Evolutionary conservation across 1,140 invertebrate species (phyloP).

Genomic region (Brachionus plicatilis): DNA sequence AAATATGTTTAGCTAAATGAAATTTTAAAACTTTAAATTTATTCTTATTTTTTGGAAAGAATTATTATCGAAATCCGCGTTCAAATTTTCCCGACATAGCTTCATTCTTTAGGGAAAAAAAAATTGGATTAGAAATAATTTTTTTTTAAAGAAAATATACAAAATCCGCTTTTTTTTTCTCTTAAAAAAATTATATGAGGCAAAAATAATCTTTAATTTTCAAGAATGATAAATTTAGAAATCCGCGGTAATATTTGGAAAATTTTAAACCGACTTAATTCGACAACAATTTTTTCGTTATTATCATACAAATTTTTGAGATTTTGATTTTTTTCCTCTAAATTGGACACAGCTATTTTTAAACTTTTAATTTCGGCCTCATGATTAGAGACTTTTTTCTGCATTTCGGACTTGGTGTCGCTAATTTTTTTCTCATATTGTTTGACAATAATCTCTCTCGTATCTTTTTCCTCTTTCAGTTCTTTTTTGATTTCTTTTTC

Average conservation of each 20-base stretch:
- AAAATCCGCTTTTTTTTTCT: no score
- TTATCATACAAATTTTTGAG: conserved; percentile 27
- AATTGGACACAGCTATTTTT: not conserved
- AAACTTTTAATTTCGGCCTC: conserved; percentile 19
- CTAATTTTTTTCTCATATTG: conserved; percentile 34
- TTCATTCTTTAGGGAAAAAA: no score
- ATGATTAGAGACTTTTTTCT: not conserved
- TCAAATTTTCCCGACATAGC: no score
- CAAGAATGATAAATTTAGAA: not conserved
- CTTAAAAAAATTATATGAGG: no score
- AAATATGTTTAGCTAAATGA: no score
- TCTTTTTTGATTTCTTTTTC: conserved; percentile 12
- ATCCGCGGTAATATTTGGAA: not conserved
- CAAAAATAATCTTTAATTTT: not conserved
- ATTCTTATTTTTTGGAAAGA: no score
- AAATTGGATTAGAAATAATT: no score
- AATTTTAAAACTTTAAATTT: no score
- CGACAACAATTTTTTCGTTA: conserved; percentile 26
- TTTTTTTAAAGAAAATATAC: no score
- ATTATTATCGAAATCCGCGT: no score
- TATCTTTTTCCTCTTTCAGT: conserved; percentile 17
- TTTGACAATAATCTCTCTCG: not conserved
- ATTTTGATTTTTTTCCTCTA: conserved; percentile 27
- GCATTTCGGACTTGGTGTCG: not conserved
- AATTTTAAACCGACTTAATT: not conserved